A percentile compares a stretch with the other conserved stretches of the same genome.
These are phyloP conservation scores for Odontophorus gujanensis DNA, from an alignment of 2,113 vertebrate genomes.

Conservation along the genomic window DNA sequence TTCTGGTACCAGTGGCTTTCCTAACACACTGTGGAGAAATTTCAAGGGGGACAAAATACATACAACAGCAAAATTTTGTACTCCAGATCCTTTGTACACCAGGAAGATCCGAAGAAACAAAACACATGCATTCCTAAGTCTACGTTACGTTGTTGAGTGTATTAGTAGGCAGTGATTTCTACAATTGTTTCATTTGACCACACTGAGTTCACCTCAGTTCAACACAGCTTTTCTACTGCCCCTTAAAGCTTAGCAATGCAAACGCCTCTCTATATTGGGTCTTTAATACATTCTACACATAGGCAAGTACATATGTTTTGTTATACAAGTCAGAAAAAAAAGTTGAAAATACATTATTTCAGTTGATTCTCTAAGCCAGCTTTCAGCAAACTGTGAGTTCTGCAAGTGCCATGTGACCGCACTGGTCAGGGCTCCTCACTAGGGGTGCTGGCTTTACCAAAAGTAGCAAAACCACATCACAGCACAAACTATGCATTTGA, in stretches of 20 bases:
- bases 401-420: fast-evolving
- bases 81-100: not conserved
- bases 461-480: not conserved
- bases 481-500: not conserved
- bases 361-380: not conserved
- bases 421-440: not conserved
- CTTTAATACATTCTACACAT: not conserved
- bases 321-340: not conserved
- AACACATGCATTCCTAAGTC: fast-evolving
- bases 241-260: not conserved
- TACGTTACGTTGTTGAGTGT: not conserved
- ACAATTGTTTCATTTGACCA: fast-evolving
- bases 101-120: fast-evolving
- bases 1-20: not conserved
- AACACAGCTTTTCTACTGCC: fast-evolving
- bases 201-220: not conserved
- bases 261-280: not conserved
- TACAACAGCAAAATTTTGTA: not conserved
- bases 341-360: not conserved
- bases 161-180: not conserved
- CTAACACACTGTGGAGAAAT: not conserved
- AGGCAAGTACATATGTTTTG: not conserved
- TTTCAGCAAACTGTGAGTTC: not conserved
- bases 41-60: not conserved
- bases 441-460: not conserved